phyloP scores from a whole-genome alignment of 2,888 invertebrate genomes.

The Choristoneura rosaceana region DNA sequence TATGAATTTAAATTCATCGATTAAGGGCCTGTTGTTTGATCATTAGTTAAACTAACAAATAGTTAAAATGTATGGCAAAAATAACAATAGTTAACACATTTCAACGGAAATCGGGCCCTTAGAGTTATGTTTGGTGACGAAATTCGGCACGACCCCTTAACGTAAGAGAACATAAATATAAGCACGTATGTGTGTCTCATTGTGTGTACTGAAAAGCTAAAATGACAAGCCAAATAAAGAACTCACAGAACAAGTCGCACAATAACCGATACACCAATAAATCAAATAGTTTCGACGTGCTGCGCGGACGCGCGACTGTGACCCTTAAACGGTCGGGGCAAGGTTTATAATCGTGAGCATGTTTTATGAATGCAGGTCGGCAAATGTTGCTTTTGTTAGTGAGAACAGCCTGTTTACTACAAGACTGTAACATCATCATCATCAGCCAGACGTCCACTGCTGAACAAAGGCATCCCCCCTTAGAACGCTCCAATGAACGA shows the following conservation, averaged over 20 bases:
- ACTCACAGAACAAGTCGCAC: conserved; percentile 33
- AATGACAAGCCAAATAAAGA: conserved; percentile 37
- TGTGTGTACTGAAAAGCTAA: conserved; percentile 23
- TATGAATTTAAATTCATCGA: too few species aligned
- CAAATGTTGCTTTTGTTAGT: conserved; percentile 29
- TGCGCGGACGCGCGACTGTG: background rate
- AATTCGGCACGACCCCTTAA: too few species aligned
- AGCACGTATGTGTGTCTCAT: background rate
- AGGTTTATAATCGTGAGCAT: background rate
- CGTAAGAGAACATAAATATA: background rate
- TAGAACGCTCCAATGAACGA: too few species aligned
- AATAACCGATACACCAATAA: conserved; percentile 41
- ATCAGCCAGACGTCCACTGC: too few species aligned
- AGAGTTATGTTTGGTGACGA: too few species aligned
- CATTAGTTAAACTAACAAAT: too few species aligned
- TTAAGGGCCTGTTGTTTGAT: too few species aligned
- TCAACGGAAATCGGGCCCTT: too few species aligned
- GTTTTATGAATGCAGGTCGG: conserved; percentile 29
- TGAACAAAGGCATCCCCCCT: too few species aligned
- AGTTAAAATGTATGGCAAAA: too few species aligned
- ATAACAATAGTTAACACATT: too few species aligned
- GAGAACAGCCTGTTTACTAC: conserved; percentile 25
- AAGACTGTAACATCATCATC: too few species aligned
- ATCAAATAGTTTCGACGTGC: conserved; percentile 36
- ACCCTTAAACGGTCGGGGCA: background rate